phyloP scores from a whole-genome alignment of 2,888 invertebrate genomes.

The Fabriciana adippe region DNA sequence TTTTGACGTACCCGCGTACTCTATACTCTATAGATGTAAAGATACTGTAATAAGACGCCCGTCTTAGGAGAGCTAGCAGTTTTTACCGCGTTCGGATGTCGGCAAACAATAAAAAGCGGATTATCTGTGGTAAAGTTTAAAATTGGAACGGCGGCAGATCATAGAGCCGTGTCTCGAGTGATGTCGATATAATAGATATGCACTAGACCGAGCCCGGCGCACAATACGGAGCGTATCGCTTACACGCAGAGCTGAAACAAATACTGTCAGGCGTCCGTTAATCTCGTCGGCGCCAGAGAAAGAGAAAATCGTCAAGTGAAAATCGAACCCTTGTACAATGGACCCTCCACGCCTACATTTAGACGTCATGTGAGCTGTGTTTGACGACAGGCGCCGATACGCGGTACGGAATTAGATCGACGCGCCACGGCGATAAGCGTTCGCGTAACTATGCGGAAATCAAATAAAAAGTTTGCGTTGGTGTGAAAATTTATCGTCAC shows the following conservation, averaged over 20 bases:
- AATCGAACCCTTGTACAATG: conserved; percentile 57
- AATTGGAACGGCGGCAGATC: conserved; percentile 69
- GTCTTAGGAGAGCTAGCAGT: conserved; percentile 48
- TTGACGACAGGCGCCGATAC: conserved; percentile 70
- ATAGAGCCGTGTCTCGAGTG: conserved; percentile 64
- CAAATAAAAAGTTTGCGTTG: conserved; percentile 72
- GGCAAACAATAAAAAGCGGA: conserved; percentile 51
- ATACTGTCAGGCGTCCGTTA: conserved; percentile 70
- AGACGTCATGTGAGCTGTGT: conserved; percentile 61
- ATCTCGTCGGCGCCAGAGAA: conserved; percentile 70
- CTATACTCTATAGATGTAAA: conserved; percentile 24
- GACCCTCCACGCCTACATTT: conserved; percentile 58
- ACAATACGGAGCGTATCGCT: conserved; percentile 75
- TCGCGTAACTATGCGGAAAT: conserved; percentile 76
- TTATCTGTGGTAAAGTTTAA: conserved; percentile 44
- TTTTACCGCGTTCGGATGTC: conserved; percentile 46
- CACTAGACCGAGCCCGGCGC: conserved; percentile 74
- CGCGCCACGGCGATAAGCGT: conserved; percentile 65
- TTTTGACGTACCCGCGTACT: conserved; percentile 22
- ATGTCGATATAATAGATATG: conserved; percentile 75
- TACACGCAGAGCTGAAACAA: conserved; percentile 74
- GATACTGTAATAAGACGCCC: conserved; percentile 45
- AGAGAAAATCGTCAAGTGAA: conserved; percentile 67
- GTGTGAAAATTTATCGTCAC: conserved; percentile 75
- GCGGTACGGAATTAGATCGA: conserved; percentile 66